Evolutionary conservation across 2,888 invertebrate species (phyloP), one percentile per base, ranked within the genome.

Genomic region (Thelaira solivaga): DNA sequence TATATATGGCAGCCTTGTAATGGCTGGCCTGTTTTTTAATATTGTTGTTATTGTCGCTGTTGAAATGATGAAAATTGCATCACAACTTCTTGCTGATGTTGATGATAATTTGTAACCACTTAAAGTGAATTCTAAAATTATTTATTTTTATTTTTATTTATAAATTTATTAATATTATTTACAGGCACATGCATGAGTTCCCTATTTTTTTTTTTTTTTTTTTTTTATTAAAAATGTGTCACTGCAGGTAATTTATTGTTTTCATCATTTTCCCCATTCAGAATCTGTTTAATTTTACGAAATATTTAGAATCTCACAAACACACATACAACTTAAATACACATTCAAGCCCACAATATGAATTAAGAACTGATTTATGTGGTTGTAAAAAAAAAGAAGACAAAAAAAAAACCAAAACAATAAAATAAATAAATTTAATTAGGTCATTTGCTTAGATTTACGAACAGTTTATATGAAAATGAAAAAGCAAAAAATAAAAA

Each of bases 401-500:
- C n/a, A n/a, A n/a, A n/a, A n/a, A n/a, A n/a, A n/a, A n/a, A n/a
- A n/a, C n/a, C n/a, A 62, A 49, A 20, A 43, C 47, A 64, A 47
- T 47, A 57, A 72, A 55, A 57, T 45, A 57, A 72, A 69, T 49
- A 59, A 39, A 72, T 64, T 74, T 78, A 78, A 74, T 74, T 78
- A 65, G 78, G 78, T 78, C 78, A 78, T 74, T 69, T 71, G 78
- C 59, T 78, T 64, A 59, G 41, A 47, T 72, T 72, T 53, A 55
- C 24, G 53, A 20, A 41, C 3, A 49, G 39, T 8, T 20, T 3
- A 1, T 41, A 55, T 13, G 62, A 43, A 55, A 64, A 57, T 16
- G 39, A 49, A 53, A n/a, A n/a, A n/a, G n/a, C n/a, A n/a, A n/a
- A n/a, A n/a, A n/a, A n/a, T n/a, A n/a, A n/a, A n/a, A n/a, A n/a